A percentile compares a stretch with the other conserved stretches of the same genome.
These are phyloP conservation scores for Arvicola amphibius DNA, from an alignment of 2,797 vertebrate species.

Conservation along the genomic window DNA sequence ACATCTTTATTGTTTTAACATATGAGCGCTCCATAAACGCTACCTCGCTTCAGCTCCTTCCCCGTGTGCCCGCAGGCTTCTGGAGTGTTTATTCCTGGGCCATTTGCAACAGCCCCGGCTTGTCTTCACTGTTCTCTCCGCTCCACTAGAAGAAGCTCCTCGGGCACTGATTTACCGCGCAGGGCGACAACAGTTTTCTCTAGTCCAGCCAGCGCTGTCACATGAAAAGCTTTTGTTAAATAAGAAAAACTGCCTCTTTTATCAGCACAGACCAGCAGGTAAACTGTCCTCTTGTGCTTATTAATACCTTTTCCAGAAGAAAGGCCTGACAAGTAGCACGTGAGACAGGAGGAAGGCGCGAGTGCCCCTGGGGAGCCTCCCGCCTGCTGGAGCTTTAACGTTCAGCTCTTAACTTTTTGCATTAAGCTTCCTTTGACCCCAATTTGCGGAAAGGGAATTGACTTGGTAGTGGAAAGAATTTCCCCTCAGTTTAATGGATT, in stretches of 20 bases:
- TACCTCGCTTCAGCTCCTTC: neutral
- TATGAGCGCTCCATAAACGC: neutral
- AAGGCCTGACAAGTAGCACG: neutral
- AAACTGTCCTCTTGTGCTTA: neutral
- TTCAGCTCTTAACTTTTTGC: neutral
- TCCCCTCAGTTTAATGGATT: neutral
- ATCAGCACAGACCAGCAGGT: neutral
- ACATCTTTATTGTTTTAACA: neutral
- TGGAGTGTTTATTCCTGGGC: neutral
- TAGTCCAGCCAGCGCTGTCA: neutral
- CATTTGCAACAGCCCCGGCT: fast-evolving
- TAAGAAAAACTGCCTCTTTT: neutral
- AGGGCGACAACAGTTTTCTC: neutral
- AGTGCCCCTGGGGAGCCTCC: neutral
- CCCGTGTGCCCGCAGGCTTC: neutral
- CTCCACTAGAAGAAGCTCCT: neutral
- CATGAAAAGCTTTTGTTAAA: neutral
- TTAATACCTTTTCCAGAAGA: neutral
- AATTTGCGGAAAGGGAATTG: neutral
- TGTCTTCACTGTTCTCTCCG: neutral
- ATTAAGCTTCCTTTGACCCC: neutral
- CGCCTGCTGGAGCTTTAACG: neutral
- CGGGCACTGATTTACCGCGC: fast-evolving
- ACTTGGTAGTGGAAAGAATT: neutral
- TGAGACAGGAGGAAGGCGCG: neutral